A percentile compares a stretch with the other conserved stretches of the same genome.
These are phyloP conservation scores for Morinoia aosen DNA, from an alignment of 2,888 invertebrate species.

Conservation along the genomic window DNA sequence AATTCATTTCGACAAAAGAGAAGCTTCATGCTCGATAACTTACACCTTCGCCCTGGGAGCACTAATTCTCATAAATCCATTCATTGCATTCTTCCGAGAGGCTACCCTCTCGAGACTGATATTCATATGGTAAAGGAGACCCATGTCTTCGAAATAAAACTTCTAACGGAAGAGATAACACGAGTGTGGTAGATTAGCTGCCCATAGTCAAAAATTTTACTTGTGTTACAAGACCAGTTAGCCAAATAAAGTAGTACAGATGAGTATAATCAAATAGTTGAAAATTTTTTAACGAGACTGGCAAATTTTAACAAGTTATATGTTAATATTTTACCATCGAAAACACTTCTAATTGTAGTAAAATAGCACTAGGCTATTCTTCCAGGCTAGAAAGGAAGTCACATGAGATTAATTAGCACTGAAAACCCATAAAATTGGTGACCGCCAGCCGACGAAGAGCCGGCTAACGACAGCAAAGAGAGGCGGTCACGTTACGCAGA, in stretches of 20 bases:
- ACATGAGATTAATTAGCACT: neutral
- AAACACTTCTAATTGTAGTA: neutral
- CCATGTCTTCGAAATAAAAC: no score
- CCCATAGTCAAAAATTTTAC: neutral
- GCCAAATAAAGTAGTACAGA: neutral
- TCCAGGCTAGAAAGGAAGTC: neutral
- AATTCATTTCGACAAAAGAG: no score
- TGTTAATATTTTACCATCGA: neutral
- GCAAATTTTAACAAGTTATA: neutral
- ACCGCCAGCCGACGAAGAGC: neutral
- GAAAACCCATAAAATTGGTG: neutral
- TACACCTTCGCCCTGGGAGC: no score
- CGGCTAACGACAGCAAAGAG: neutral
- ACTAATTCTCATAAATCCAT: no score
- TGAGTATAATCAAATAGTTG: neutral
- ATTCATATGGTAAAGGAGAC: no score
- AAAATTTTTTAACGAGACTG: neutral
- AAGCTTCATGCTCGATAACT: no score
- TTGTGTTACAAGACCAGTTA: neutral
- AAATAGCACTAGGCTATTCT: neutral
- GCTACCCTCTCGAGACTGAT: no score
- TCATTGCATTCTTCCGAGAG: no score
- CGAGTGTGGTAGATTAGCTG: neutral
- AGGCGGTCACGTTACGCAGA: neutral
- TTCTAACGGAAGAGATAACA: neutral